Base-by-base conservation (phyloP, 64 coral and sea anemone species). In the Pocillopora verrucosa region DNA sequence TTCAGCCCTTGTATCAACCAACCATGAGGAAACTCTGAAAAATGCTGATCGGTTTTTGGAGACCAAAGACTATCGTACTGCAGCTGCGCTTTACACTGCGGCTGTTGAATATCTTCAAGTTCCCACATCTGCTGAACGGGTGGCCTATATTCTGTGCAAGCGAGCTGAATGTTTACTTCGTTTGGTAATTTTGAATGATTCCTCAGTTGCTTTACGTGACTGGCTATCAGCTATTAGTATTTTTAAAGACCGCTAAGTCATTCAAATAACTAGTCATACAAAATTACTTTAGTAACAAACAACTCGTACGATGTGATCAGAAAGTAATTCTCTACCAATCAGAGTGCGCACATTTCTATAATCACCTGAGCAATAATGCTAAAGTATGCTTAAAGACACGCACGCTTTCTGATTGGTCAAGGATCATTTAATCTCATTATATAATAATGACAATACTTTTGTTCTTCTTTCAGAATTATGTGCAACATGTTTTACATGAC, bases 161-260 rank as follows among this genome's bases (percentile, higher is more conserved):
- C 63, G 82, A 72, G 82, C 82, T 70, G 82, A 85, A 25, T 85
- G 82, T 85, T 72, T 85, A 72, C 82, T 85, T 56, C 19, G 38
- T 19, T 56, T 85, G 82, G 82, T 85, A 1, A 85, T 51, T 51
- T 51, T 51, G 41, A 4, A 3, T 51, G 41, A 51, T 4, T 51
- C 41, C 30, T 51, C 7, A 7, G 3, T 51, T 51, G 41, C 7
- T 4, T 51, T 51, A 51, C 41, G 41, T 51, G 41, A 51, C 3
- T 51, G 41, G 7, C 41, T 7, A 51, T 51, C 3, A 51, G 41
- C 41, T 7, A 51, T 51, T 51, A 51, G 41, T 7, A 51, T 0
- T 51, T 51, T 51, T 51, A 51, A 51, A 51, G 41, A 51, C 41
- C 41, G 30, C 30, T 30, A 51, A 51, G 7, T 7, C 7, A 51